Evolutionary conservation across 2,113 vertebrate genomes (phyloP).

Genomic region (Herpetotheres cachinnans): DNA sequence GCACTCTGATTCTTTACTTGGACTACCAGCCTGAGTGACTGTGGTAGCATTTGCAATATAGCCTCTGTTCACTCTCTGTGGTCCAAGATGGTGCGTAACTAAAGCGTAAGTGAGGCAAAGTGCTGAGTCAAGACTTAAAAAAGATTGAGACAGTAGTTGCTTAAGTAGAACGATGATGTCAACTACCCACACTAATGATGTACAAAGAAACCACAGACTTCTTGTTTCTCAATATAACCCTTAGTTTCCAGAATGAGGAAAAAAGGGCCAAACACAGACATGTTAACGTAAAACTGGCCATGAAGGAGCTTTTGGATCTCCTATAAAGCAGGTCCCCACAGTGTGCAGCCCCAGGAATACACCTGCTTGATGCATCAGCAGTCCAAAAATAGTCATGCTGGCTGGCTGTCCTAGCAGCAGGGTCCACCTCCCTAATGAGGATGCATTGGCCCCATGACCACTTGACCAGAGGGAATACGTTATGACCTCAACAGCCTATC

Average conservation of each 20-base stretch:
- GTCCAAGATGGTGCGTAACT: not conserved
- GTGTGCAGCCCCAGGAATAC: not conserved
- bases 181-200: not conserved
- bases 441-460: not conserved
- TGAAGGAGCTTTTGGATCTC: not conserved
- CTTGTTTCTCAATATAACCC: slow-evolving; percentile 1
- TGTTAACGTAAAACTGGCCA: not conserved
- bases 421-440: not conserved
- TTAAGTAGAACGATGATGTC: not conserved
- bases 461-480: not conserved
- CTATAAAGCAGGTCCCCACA: not conserved
- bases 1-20: not conserved
- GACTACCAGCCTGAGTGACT: not conserved
- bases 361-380: not conserved
- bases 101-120: not conserved
- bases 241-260: not conserved
- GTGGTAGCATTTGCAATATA: not conserved
- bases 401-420: not conserved
- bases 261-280: not conserved
- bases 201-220: not conserved
- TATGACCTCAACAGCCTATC: not conserved
- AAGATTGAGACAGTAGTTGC: not conserved
- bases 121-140: not conserved
- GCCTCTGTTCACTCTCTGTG: not conserved
- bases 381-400: not conserved